These are phyloP conservation scores for Chrysoperla carnea DNA, from an alignment of 1,140 invertebrate genomes.

Conservation along the genomic window DNA sequence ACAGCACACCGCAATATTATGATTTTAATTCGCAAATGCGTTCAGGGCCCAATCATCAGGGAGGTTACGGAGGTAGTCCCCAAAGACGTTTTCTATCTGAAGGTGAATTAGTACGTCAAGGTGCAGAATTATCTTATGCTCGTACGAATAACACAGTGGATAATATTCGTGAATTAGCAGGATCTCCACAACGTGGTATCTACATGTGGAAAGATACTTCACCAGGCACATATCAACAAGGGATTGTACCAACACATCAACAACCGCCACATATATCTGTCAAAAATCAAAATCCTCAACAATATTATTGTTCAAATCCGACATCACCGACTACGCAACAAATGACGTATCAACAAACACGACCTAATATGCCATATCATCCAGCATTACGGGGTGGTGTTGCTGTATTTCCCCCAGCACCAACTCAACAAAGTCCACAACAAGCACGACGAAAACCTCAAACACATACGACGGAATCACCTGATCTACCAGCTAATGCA, in stretches of 20 bases:
- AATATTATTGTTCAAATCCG: constrained; percentile 46
- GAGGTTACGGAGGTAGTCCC: constrained; percentile 36
- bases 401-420: constrained; percentile 42
- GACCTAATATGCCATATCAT: constrained; percentile 28
- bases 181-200: constrained; percentile 63
- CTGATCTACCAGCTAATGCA: not conserved
- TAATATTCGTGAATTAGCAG: constrained; percentile 59
- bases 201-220: constrained; percentile 74
- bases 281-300: constrained; percentile 27
- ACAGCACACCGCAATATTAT: constrained; percentile 25
- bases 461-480: not conserved
- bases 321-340: constrained; percentile 44
- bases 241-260: constrained; percentile 15
- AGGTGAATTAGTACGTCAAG: constrained; percentile 62
- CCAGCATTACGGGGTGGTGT: constrained; percentile 43
- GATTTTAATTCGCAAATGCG: constrained; percentile 24
- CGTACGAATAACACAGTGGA: constrained; percentile 41
- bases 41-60: constrained; percentile 18
- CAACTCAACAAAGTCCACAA: constrained; percentile 37
- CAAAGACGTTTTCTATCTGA: constrained; percentile 73
- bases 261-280: constrained; percentile 19
- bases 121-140: constrained; percentile 30
- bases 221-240: constrained; percentile 17
- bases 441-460: constrained; percentile 29
- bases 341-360: constrained; percentile 16